Evolutionary conservation across 2,113 vertebrate genomes (phyloP).

Genomic region (Chamaetylas fuelleborni): DNA sequence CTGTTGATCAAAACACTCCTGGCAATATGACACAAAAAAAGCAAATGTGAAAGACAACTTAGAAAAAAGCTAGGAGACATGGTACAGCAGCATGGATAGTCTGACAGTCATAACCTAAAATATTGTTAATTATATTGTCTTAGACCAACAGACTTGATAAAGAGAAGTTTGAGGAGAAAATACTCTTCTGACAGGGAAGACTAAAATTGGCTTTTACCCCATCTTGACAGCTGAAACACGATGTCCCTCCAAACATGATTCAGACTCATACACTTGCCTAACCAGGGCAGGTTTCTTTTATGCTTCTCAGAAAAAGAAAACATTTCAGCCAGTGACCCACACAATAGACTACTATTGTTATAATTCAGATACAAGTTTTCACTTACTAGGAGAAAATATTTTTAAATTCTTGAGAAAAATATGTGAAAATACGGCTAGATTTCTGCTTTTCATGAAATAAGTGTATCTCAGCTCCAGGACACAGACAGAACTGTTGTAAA

Average conservation of each 20-base stretch:
- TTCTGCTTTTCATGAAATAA: background rate
- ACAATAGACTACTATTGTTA: background rate
- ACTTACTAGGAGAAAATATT: background rate
- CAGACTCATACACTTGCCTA: background rate
- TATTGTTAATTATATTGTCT: background rate
- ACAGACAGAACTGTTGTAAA: background rate
- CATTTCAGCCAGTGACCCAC: background rate
- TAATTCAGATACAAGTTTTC: background rate
- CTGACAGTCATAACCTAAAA: background rate
- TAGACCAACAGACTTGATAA: background rate
- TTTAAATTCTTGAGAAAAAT: background rate
- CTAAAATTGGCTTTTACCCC: background rate
- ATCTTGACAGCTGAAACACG: background rate
- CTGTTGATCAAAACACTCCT: background rate
- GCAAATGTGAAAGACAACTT: background rate
- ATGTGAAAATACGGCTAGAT: background rate
- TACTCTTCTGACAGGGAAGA: background rate
- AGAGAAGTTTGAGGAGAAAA: background rate
- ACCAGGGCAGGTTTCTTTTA: background rate
- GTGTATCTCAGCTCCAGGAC: background rate
- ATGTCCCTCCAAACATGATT: background rate
- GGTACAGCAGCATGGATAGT: background rate
- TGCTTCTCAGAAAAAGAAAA: background rate
- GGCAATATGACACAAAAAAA: background rate
- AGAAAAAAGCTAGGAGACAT: background rate